Evolutionary conservation across 2,888 invertebrate species (phyloP).

Genomic region (Thereva unica): DNA sequence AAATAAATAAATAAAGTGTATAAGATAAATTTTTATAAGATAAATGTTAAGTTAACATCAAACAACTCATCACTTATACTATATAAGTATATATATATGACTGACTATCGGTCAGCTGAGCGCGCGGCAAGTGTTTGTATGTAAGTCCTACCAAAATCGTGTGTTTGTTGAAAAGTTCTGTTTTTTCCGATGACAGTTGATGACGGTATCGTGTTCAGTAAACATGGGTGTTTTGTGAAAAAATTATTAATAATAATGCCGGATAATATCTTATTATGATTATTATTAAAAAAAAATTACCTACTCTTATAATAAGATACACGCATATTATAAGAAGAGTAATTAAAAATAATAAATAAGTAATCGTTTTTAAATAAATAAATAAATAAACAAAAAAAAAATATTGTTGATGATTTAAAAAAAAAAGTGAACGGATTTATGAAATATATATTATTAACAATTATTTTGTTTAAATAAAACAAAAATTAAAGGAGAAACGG

Average conservation of each 20-base stretch:
- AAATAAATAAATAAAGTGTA: conserved; percentile 34
- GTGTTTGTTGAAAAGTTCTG: not conserved
- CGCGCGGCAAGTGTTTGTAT: conserved; percentile 13
- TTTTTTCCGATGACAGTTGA: conserved; percentile 48
- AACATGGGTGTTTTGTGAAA: conserved; percentile 42
- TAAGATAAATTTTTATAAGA: conserved; percentile 19
- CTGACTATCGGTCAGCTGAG: conserved; percentile 28
- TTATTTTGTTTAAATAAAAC: no score
- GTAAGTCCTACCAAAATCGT: not conserved
- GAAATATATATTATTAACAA: no score
- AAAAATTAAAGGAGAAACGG: no score
- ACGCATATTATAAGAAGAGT: no score
- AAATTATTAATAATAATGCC: not conserved
- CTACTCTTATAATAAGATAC: no score
- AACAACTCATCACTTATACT: conserved; percentile 36
- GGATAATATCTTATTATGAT: not conserved
- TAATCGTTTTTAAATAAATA: no score
- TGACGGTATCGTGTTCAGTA: conserved; percentile 49
- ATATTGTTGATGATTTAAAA: no score
- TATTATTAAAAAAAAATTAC: not conserved
- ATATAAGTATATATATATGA: conserved; percentile 29
- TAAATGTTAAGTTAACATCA: conserved; percentile 33
- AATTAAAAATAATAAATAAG: no score
- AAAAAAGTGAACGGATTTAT: no score
- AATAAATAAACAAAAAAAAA: no score